These are phyloP conservation scores for Sepioteuthis lessoniana DNA, from an alignment of 2,888 invertebrate genomes.

Conservation along the genomic window DNA sequence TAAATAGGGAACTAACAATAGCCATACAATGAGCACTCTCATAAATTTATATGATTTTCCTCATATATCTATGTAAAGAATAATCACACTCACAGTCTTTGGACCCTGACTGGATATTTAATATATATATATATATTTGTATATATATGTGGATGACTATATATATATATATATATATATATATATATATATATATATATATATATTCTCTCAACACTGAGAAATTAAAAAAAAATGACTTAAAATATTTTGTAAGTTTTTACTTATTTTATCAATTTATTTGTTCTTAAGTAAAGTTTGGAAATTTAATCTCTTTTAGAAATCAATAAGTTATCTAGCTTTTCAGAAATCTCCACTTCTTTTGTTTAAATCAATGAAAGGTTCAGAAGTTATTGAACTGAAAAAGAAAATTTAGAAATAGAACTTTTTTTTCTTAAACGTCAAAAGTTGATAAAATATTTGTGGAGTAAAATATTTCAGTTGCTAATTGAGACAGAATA, in stretches of 20 bases:
- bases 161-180: conserved; percentile 33
- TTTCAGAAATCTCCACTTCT: no score
- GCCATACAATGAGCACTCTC: no score
- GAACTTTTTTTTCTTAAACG: not conserved
- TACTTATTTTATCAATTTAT: no score
- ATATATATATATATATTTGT: not conserved
- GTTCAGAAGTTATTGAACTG: not conserved
- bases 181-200: not conserved
- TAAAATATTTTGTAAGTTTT: no score
- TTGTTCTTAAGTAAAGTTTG: no score
- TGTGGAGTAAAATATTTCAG: not conserved
- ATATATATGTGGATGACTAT: conserved; percentile 33
- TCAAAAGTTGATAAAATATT: not conserved
- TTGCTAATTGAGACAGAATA: not conserved
- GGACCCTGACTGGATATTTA: no score
- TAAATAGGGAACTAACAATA: no score
- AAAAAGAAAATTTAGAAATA: not conserved
- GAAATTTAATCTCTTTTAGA: no score
- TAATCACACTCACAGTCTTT: no score
- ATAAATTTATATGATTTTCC: no score
- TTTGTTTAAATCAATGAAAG: not conserved
- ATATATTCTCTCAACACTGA: not conserved
- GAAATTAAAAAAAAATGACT: not conserved
- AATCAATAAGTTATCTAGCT: no score
- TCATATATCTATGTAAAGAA: no score